Base-by-base conservation (phyloP, 2,113 vertebrate genomes). In the Triplophysa dalaica region DNA sequence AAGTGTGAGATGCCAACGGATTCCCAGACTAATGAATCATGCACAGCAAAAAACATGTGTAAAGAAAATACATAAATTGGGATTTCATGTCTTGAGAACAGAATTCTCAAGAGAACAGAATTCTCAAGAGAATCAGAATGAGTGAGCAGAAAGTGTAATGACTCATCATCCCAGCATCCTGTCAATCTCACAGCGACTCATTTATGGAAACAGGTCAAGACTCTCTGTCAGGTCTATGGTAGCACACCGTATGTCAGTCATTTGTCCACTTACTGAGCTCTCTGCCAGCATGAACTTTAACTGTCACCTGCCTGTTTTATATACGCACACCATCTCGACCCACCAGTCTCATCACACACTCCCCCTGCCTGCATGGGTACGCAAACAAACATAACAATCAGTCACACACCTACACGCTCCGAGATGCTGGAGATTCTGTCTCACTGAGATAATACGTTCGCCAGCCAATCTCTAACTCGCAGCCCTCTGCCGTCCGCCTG, bases 381-480 rank as follows among this genome's bases (percentile, higher is more conserved):
- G 70, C 17, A 70, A 26, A 81, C 78, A 80, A 19, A 73, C 60
- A 41, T 66, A 82, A 21, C 65, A 67, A 67, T 67, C 77, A 58
- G 63, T 78, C 68, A 77, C 54, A 77, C 83, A 74, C 69, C 65
- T 61, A 78, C 41, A 70, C 73, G 76, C 41, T 60, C 48, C 2
- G 50, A 82, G 80, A 81, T 81, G 48, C 66, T 75, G 77, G 65
- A 79, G 83, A 84, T 84, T 75, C 80, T 84, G 83, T 79, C 79
- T 79, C 64, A 8, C 29, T 4, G 83, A 84, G 83, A 84, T 84
- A 84, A 84, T 78, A 64, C 50, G 38, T 72, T 75, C 33, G n/a
- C 70, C 68, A 84, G 64, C 64, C 83, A 81, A 84, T 84, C 78
- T 84, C 78, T 73, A 45, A 70, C 77, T 52, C 58, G 68, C 82